Conservation (phyloP, 2,797 vertebrate genomes). For the Gallinago nigripennis region DNA sequence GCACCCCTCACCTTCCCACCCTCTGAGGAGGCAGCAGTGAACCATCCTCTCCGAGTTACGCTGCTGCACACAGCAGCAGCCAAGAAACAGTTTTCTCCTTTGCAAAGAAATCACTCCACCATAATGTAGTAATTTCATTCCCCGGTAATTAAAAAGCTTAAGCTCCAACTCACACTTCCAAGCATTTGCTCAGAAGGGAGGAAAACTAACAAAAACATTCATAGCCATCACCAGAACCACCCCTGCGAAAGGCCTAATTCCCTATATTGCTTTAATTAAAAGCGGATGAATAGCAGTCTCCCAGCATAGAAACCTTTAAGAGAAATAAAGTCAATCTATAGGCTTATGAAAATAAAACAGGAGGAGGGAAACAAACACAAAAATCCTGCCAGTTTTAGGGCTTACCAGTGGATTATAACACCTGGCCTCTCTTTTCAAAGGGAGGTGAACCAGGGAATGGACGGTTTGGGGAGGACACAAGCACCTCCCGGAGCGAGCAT, state of each 20-base stretch:
- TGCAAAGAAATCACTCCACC: background rate
- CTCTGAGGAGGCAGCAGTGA: background rate
- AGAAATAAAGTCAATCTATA: slow-evolving; percentile 18
- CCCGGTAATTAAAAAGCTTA: background rate
- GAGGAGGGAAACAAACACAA: slow-evolving; percentile 37
- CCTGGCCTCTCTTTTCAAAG: background rate
- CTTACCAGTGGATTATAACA: slow-evolving; percentile 27
- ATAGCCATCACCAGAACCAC: slow-evolving; percentile 10
- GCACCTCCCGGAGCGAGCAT: background rate
- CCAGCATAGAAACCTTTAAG: background rate
- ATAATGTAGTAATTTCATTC: background rate
- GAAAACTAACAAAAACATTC: slow-evolving; percentile 33
- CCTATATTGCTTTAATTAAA: slow-evolving; percentile 49
- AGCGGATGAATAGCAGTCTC: slow-evolving; percentile 27
- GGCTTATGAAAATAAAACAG: slow-evolving; percentile 40
- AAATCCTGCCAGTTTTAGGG: slow-evolving; percentile 23
- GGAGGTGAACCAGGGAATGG: background rate
- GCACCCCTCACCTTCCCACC: background rate
- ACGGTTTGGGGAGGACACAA: background rate
- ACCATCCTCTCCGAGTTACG: background rate
- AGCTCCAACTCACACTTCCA: slow-evolving; percentile 3
- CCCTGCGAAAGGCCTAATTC: slow-evolving; percentile 26
- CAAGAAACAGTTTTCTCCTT: background rate
- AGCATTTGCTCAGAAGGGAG: slow-evolving; percentile 6
- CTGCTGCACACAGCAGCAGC: background rate